Conservation (phyloP, 1,140 invertebrate species). For the Brachionus calyciflorus region DNA sequence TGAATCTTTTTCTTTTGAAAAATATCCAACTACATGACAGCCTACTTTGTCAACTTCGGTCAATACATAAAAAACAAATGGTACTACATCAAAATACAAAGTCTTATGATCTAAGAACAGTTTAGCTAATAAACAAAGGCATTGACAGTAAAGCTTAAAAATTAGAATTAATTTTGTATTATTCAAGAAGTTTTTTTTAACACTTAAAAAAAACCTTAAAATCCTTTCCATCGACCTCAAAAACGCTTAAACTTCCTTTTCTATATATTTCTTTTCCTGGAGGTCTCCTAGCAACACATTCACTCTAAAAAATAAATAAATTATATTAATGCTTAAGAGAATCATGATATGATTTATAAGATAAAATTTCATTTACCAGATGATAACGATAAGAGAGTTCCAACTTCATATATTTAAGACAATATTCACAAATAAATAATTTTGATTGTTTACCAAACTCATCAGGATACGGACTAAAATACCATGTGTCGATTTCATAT, state of each 20-base stretch:
- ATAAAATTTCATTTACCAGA: no score
- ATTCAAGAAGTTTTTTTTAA: neutral
- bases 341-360: no score
- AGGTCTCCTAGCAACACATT: conserved; percentile 80
- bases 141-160: conserved; percentile 82
- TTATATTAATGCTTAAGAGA: conserved; percentile 50
- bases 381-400: conserved; percentile 85
- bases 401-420: conserved; percentile 90
- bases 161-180: conserved; percentile 12
- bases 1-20: conserved; percentile 98
- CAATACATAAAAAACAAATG: conserved; percentile 91
- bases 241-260: conserved; percentile 71
- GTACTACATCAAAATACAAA: conserved; percentile 93
- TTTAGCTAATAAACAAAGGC: conserved; percentile 89
- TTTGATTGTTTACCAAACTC: conserved; percentile 67
- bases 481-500: conserved; percentile 98
- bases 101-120: conserved; percentile 96
- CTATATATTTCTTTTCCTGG: conserved; percentile 88
- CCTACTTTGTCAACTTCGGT: conserved; percentile 91
- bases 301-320: conserved; percentile 53
- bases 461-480: conserved; percentile 95
- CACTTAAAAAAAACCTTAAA: conserved; percentile 65
- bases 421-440: conserved; percentile 97
- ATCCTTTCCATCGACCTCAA: conserved; percentile 84
- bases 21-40: conserved; percentile 93